These are phyloP conservation scores for Scleropages formosus DNA, from an alignment of 2,797 vertebrate genomes.

Conservation along the genomic window DNA sequence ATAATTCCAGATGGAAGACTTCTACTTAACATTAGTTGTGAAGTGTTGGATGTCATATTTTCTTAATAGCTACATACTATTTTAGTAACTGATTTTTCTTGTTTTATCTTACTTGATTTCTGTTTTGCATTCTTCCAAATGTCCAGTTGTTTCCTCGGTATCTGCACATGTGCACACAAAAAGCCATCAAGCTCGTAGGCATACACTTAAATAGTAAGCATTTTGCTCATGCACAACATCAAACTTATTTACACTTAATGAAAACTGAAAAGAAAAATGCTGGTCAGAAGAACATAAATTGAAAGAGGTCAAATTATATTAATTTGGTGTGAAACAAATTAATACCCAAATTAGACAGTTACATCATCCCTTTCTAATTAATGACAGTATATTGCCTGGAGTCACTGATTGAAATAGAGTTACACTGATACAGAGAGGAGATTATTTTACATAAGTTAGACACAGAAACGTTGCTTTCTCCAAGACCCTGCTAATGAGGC, in stretches of 20 bases:
- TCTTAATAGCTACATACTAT: too few relatives aligned
- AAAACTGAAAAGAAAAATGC: slow-evolving; percentile 16
- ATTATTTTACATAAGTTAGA: slow-evolving; percentile 49
- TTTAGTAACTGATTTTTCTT: too few relatives aligned
- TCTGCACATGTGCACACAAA: not conserved
- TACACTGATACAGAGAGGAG: slow-evolving; percentile 40
- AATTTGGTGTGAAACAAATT: slow-evolving; percentile 40
- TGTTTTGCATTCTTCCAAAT: too few relatives aligned
- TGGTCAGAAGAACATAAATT: slow-evolving; percentile 31
- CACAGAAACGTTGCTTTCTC: slow-evolving; percentile 36
- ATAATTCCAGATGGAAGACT: too few relatives aligned
- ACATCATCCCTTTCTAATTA: slow-evolving; percentile 45
- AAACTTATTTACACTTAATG: not conserved
- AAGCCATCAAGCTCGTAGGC: not conserved
- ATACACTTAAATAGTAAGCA: not conserved
- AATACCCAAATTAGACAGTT: slow-evolving; percentile 39
- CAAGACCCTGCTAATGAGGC: slow-evolving; percentile 39
- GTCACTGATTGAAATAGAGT: slow-evolving; percentile 30
- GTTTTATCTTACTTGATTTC: too few relatives aligned
- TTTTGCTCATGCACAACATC: not conserved
- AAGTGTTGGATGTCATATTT: too few relatives aligned
- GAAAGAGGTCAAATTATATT: slow-evolving; percentile 24
- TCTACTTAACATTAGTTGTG: too few relatives aligned
- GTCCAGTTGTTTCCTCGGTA: too few relatives aligned
- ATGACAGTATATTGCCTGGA: slow-evolving; percentile 35